Evolutionary conservation across 2,888 invertebrate species (phyloP), one percentile per base, ranked within the genome.

Genomic region (Tipula helvola): DNA sequence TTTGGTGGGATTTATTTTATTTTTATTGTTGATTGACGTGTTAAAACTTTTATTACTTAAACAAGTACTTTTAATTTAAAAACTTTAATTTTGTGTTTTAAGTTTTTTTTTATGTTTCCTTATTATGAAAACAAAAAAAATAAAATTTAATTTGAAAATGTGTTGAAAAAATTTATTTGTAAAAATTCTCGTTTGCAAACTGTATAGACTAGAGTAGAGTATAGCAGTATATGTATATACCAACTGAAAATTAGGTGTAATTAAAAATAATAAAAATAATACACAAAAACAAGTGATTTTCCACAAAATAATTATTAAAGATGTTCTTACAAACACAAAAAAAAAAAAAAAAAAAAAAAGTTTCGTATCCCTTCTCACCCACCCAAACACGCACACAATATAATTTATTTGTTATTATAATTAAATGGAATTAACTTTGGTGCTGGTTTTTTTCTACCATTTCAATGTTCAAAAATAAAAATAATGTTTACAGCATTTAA

Each of bases 281-380:
- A 71, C 71, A 71, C 71, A 28, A 28, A 57, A 71, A 71, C 71
- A 71, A 71, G 71, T 71, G 71, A 71, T 71, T 71, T 71, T 28
- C 71, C 71, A 71, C 71, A 71, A 71, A 71, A 71, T 71, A 71
- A 71, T 71, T 71, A 71, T 71, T 71, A 71, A 71, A 71, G 71
- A 71, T 71, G 71, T 71, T 71, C 28, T 28, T 71, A 71, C 28
- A 71, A 71, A 28, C 7, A 71, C 28, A 71, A 71, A 71, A 57
- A 71, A 10, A n/a, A n/a, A 47, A 47, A 28, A 28, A 28, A 28
- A 10, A 3, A 52, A 52, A 41, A 47, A 47, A 13, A 3, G 10
- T 47, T 47, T 13, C 13, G 47, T 47, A 7, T 57, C 57, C 57
- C 12, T 57, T 57, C 18, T 57, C 28, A 71, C 12, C 16, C 5